Base-by-base conservation (phyloP, 2,113 vertebrate species). In the Petroica traversi region DNA sequence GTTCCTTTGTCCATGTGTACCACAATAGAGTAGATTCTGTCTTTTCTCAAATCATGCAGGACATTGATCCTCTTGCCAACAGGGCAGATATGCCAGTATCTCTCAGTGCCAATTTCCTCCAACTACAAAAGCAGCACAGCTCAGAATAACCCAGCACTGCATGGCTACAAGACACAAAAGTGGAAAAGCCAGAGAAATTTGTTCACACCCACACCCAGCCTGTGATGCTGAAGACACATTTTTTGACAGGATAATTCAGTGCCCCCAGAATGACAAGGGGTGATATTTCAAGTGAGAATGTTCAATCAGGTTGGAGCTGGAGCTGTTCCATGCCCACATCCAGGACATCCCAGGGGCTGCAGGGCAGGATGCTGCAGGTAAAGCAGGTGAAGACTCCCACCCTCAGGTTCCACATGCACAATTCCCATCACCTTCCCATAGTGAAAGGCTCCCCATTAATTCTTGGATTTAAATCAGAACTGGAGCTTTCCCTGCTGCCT, bases 381-480 rank as follows among this genome's bases (percentile, higher is more conserved):
- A 29, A 4, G 48, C 2, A 3, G 24, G 11, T 6, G 43, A 66
- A n/a, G 25, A 23, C 25, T 59, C n/a, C 33, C 3, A 4, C 29
- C 57, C 51, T 61, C 20, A 3, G 48, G 2, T 31, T 67, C 23
- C 25, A 8, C 0, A 0, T 12, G 18, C 77, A 68, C 18, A 36
- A 31, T n/a, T 46, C 24, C 59, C 2, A 0, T 0, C 43, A 28
- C 24, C 16, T 4, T 28, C 46, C 33, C 7, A 4, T 24, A 10
- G n/a, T 11, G 69, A 45, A 46, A 81, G 31, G 28, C 29, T 54
- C 31, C 4, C 34, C 48, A 19, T 17, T 31, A 31, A 40, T 28
- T 24, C 74, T 2, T 19, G 3, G 7, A 46, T 63, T 83, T 43
- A 10, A 68, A 66, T 40, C 43, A 73, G 33, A 14, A 26, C 24